Evolutionary conservation across 1,140 invertebrate genomes (phyloP).

Genomic region (Drosophila equinoxialis): DNA sequence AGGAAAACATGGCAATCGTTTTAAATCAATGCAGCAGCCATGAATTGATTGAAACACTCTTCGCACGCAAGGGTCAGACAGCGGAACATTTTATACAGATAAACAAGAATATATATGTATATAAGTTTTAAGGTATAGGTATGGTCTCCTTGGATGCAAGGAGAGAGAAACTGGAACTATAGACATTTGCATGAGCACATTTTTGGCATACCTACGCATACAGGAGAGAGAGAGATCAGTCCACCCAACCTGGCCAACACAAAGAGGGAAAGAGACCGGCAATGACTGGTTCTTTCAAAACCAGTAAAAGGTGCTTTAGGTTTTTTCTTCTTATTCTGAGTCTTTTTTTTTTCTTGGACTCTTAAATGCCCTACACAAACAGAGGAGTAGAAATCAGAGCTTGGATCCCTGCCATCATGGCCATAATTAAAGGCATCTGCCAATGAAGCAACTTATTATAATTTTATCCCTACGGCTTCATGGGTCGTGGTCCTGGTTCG

Average conservation of each 20-base stretch:
- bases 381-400: slow-evolving; percentile 2
- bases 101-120: slow-evolving; percentile 32
- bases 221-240: slow-evolving; percentile 5
- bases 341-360: background rate
- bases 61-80: slow-evolving; percentile 60
- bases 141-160: slow-evolving; percentile 21
- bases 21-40: slow-evolving; percentile 73
- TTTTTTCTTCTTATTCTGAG: background rate
- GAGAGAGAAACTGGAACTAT: slow-evolving; percentile 58
- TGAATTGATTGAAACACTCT: slow-evolving; percentile 75
- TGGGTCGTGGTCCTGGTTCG: slow-evolving; percentile 29
- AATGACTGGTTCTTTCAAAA: slow-evolving; percentile 27
- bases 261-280: slow-evolving; percentile 5
- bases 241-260: background rate
- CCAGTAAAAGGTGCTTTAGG: slow-evolving; percentile 25
- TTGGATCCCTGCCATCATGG: slow-evolving; percentile 7
- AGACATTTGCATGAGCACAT: slow-evolving; percentile 78
- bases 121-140: slow-evolving; percentile 1
- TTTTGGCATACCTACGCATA: slow-evolving; percentile 81
- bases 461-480: slow-evolving; percentile 78
- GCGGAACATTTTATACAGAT: slow-evolving; percentile 15
- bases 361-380: slow-evolving; percentile 32
- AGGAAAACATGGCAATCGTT: slow-evolving; percentile 73
- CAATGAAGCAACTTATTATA: slow-evolving; percentile 81
- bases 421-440: slow-evolving; percentile 74